phyloP scores from a whole-genome alignment of 2,113 vertebrate species.

The Pedetes capensis region DNA sequence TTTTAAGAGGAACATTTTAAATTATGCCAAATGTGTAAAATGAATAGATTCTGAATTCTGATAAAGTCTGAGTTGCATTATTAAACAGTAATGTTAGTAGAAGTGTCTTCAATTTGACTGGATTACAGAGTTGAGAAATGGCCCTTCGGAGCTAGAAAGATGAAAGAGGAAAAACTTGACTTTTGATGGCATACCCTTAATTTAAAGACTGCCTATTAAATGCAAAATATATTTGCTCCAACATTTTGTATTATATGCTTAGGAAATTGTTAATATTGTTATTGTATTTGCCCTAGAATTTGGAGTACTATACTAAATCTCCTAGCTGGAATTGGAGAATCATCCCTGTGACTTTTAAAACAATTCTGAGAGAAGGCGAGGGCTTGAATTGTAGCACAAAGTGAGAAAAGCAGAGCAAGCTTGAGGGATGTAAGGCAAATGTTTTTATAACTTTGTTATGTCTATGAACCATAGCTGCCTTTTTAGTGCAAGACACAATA shows the following conservation, averaged over 20 bases:
- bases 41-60: neutral
- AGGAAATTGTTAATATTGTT: neutral
- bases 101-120: slow-evolving; percentile 1
- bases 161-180: neutral
- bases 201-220: neutral
- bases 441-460: neutral
- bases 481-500: neutral
- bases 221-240: neutral
- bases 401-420: neutral
- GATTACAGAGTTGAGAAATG: slow-evolving; percentile 1
- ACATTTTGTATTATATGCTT: neutral
- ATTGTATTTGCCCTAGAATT: neutral
- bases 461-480: neutral
- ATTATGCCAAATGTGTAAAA: neutral
- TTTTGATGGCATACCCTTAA: neutral
- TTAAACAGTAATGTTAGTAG: slow-evolving; percentile 1
- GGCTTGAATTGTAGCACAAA: neutral
- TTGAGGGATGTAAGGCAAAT: neutral
- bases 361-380: neutral
- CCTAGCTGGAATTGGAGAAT: neutral
- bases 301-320: neutral
- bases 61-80: slow-evolving; percentile 4
- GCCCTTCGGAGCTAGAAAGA: neutral
- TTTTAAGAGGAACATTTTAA: slow-evolving; percentile 15
- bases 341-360: neutral